phyloP scores from a whole-genome alignment of 2,113 vertebrate genomes.

The Thinocorus orbignyianus region DNA sequence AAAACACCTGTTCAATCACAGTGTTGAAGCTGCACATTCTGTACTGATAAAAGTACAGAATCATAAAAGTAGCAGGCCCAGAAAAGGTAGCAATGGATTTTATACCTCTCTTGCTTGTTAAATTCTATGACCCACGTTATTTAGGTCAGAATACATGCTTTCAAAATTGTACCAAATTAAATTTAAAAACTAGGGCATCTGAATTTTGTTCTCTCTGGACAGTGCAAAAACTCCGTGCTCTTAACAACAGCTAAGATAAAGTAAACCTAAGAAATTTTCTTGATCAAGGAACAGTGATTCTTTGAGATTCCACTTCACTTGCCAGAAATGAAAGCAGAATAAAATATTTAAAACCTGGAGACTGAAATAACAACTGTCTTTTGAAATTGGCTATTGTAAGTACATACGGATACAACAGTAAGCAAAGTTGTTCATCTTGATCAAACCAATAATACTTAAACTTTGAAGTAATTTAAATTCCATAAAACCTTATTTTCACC shows the following conservation, averaged over 20 bases:
- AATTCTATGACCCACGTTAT: background rate
- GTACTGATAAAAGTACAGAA: background rate
- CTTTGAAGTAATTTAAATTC: background rate
- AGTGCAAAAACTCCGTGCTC: background rate
- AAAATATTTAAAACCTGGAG: conserved; percentile 9
- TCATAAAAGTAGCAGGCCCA: background rate
- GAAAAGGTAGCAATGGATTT: background rate
- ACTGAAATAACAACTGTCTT: background rate
- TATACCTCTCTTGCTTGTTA: background rate
- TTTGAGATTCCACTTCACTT: background rate
- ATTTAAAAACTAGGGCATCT: background rate
- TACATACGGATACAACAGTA: background rate
- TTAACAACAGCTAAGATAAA: background rate
- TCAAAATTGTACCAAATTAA: background rate
- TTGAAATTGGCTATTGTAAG: background rate
- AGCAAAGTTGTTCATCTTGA: background rate
- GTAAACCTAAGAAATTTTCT: background rate
- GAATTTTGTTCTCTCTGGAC: background rate
- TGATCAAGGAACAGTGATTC: background rate
- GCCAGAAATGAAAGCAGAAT: background rate
- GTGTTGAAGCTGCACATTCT: background rate
- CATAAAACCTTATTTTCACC: background rate
- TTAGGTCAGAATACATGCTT: background rate
- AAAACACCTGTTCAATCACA: background rate
- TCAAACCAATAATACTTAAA: background rate